Evolutionary conservation across 1,140 invertebrate species (phyloP).

Genomic region (Procambarus clarkii): DNA sequence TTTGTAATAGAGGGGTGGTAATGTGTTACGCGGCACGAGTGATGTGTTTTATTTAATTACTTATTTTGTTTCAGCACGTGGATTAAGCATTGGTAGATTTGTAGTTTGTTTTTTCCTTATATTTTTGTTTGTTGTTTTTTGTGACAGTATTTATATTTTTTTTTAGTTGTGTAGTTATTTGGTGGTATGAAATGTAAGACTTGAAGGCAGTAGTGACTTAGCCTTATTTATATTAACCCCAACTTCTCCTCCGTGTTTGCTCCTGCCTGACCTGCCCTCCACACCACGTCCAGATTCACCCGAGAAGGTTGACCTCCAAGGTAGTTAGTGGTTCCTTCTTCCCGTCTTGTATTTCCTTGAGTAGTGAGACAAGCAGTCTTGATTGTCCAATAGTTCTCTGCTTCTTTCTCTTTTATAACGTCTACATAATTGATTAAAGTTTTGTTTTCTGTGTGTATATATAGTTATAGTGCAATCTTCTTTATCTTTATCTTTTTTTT

Average conservation of each 20-base stretch:
- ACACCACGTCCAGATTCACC: constrained; percentile 53
- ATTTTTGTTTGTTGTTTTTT: not conserved
- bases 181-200: not conserved
- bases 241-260: constrained; percentile 20
- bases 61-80: constrained; percentile 4
- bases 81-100: not conserved
- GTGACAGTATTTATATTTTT: not conserved
- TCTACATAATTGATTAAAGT: no score
- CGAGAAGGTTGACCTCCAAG: constrained; percentile 63
- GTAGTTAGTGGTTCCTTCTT: constrained; percentile 45
- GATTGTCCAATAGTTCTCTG: not conserved
- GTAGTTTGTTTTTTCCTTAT: not conserved
- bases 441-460: no score
- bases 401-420: not conserved
- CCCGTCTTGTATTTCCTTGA: not conserved
- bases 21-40: not conserved
- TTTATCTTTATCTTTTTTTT: no score
- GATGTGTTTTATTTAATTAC: not conserved
- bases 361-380: not conserved
- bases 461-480: no score
- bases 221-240: not conserved
- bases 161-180: not conserved
- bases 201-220: not conserved
- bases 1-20: not conserved
- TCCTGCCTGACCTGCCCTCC: constrained; percentile 27